These are phyloP conservation scores for Pelusios castaneus DNA, from an alignment of 2,113 vertebrate species.

Conservation along the genomic window DNA sequence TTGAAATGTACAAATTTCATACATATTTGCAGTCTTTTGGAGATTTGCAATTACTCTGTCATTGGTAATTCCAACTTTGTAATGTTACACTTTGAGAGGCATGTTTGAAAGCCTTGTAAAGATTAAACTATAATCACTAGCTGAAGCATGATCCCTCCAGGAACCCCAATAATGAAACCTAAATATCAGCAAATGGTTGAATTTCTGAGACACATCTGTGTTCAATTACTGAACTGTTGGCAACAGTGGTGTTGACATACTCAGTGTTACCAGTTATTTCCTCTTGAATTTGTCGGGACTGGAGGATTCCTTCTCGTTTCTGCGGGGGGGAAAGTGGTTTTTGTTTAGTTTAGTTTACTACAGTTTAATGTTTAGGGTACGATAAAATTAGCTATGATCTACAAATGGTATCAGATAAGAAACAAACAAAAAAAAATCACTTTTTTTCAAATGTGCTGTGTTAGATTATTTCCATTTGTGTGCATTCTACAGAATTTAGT, in stretches of 20 bases:
- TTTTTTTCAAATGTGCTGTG: background rate
- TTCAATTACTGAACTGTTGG: slow-evolving; percentile 77
- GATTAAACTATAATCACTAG: slow-evolving; percentile 75
- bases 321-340: slow-evolving; percentile 74
- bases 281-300: slow-evolving; percentile 97
- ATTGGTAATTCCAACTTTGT: slow-evolving; percentile 47
- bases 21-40: background rate
- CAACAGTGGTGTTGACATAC: slow-evolving; percentile 83
- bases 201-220: slow-evolving; percentile 77
- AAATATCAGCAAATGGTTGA: slow-evolving; percentile 79
- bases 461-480: slow-evolving; percentile 24
- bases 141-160: slow-evolving; percentile 71
- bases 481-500: slow-evolving; percentile 12
- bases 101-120: slow-evolving; percentile 70
- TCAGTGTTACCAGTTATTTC: slow-evolving; percentile 99
- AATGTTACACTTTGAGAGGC: slow-evolving; percentile 61
- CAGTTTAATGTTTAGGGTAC: slow-evolving; percentile 32
- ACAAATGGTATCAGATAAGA: slow-evolving; percentile 13
- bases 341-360: slow-evolving; percentile 66
- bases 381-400: slow-evolving; percentile 35
- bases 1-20: background rate
- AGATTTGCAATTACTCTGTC: slow-evolving; percentile 44
- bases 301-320: slow-evolving; percentile 98
- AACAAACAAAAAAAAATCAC: background rate
- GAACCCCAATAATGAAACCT: slow-evolving; percentile 76